phyloP scores from a whole-genome alignment of 2,888 invertebrate species.

The Plusia festucae region DNA sequence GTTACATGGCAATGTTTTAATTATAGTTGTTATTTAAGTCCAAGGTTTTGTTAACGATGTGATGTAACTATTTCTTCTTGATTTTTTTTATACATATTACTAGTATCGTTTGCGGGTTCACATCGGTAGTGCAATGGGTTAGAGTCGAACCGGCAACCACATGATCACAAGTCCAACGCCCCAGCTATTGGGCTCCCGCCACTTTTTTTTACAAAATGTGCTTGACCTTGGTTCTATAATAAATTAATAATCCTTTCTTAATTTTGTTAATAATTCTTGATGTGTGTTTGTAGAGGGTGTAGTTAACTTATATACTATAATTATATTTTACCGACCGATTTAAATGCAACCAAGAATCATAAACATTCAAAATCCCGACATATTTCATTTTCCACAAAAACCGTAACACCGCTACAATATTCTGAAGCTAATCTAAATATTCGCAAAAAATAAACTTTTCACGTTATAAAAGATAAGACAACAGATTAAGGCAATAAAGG shows the following conservation, averaged over 20 bases:
- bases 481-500: constrained; percentile 63
- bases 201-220: too few relatives aligned
- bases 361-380: constrained; percentile 15
- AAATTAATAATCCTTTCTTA: too few relatives aligned
- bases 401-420: constrained; percentile 24
- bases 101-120: too few relatives aligned
- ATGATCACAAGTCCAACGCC: too few relatives aligned
- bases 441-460: constrained; percentile 56
- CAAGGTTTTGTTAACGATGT: too few relatives aligned
- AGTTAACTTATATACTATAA: background rate
- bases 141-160: too few relatives aligned
- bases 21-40: background rate
- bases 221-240: too few relatives aligned
- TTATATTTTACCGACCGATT: background rate
- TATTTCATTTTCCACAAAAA: constrained; percentile 23
- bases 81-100: too few relatives aligned
- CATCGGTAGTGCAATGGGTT: too few relatives aligned
- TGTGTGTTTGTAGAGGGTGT: background rate
- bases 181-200: too few relatives aligned
- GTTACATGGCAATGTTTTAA: background rate
- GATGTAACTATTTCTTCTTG: too few relatives aligned
- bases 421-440: constrained; percentile 49
- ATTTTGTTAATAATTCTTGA: too few relatives aligned
- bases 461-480: constrained; percentile 63
- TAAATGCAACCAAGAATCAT: background rate